Conservation (phyloP, 2,113 vertebrate genomes). For the Pyxicephalus adspersus region DNA sequence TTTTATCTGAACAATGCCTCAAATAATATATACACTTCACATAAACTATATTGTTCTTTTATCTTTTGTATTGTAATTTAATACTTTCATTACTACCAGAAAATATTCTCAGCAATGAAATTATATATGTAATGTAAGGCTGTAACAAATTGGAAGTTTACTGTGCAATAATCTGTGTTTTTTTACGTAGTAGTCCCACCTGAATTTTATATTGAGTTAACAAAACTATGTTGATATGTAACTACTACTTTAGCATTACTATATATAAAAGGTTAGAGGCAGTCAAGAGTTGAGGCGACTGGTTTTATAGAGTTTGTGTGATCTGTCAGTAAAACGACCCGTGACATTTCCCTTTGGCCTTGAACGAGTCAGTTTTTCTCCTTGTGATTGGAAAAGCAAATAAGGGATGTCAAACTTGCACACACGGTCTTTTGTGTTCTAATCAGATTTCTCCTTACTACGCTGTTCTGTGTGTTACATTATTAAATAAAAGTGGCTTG, state of each 20-base stretch:
- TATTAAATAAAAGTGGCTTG: too few relatives aligned
- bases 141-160: constrained; percentile 22
- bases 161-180: neutral
- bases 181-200: too few relatives aligned
- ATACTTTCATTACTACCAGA: constrained; percentile 1
- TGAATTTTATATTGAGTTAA: too few relatives aligned
- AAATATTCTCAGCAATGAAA: constrained; percentile 14
- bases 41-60: neutral
- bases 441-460: neutral
- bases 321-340: constrained; percentile 9
- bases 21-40: neutral
- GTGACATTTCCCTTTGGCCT: constrained; percentile 22
- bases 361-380: neutral
- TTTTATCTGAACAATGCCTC: neutral
- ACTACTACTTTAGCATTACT: too few relatives aligned
- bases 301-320: neutral
- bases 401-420: neutral
- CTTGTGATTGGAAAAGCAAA: constrained; percentile 24
- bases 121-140: neutral
- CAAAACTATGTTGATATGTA: too few relatives aligned
- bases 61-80: neutral
- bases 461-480: neutral
- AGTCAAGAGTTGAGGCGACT: neutral
- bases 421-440: constrained; percentile 13
- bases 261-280: neutral